These are phyloP conservation scores for Acanthosepion esculentum DNA, from an alignment of 2,888 invertebrate species.

Conservation along the genomic window DNA sequence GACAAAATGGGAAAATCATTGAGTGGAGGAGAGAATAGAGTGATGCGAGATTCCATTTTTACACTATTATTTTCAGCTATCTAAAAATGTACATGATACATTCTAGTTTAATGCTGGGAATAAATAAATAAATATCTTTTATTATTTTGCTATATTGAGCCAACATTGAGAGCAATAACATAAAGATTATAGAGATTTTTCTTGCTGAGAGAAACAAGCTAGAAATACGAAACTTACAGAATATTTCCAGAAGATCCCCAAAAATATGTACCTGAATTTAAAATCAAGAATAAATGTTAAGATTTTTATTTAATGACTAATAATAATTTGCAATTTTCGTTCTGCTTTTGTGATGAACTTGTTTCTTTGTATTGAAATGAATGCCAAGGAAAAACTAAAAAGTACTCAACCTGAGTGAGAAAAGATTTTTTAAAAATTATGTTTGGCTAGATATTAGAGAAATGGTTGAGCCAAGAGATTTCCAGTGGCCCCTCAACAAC, in stretches of 20 bases:
- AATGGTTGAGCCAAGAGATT: too few relatives aligned
- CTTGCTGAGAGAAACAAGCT: not conserved
- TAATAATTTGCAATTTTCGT: too few relatives aligned
- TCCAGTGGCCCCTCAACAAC: too few relatives aligned
- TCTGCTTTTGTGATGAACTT: too few relatives aligned
- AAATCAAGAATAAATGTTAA: too few relatives aligned
- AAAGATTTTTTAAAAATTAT: too few relatives aligned
- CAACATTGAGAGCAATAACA: not conserved
- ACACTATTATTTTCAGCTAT: not conserved
- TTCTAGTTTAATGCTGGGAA: not conserved
- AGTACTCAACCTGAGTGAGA: too few relatives aligned
- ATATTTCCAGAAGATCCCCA: not conserved
- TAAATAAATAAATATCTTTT: not conserved
- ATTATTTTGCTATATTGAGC: not conserved
- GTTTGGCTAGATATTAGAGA: too few relatives aligned
- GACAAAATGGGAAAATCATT: not conserved
- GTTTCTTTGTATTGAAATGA: too few relatives aligned
- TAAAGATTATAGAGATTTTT: not conserved
- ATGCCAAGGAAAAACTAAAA: too few relatives aligned
- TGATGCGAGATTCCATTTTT: not conserved
- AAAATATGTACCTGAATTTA: too few relatives aligned
- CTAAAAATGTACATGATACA: not conserved
- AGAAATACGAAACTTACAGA: not conserved
- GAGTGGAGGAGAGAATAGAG: not conserved
- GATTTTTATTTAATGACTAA: too few relatives aligned